Percentiles rank a stretch among this genome's conserved stretches.
Evolutionary conservation across 2,888 invertebrate genomes (phyloP).

Genomic region (Nineta flava): DNA sequence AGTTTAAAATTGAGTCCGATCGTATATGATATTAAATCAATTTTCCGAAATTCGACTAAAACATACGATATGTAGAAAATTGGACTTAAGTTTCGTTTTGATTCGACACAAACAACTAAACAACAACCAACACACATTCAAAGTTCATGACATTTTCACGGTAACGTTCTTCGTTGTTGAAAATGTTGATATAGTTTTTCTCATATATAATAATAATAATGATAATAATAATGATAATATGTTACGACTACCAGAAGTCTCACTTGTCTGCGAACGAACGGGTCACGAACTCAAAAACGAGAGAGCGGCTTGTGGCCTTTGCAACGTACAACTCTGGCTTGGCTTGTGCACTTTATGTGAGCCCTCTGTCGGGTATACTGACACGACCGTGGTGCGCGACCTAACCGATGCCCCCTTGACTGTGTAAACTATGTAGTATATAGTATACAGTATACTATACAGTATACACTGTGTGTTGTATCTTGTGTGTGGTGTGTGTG

Average conservation of each 20-base stretch:
- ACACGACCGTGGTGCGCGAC: constrained; percentile 3
- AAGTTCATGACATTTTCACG: neutral
- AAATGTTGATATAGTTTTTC: neutral
- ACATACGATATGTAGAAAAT: too few species aligned
- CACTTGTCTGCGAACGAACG: neutral
- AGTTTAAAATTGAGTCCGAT: too few species aligned
- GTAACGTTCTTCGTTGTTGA: neutral
- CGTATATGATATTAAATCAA: too few species aligned
- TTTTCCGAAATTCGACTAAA: too few species aligned
- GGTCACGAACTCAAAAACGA: constrained; percentile 1
- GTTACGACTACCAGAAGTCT: neutral
- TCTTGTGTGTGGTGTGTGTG: neutral
- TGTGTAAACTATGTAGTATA: too few species aligned
- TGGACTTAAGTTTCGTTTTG: too few species aligned
- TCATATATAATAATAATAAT: too few species aligned
- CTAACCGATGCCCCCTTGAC: neutral
- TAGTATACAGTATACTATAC: too few species aligned
- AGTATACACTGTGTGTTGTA: neutral
- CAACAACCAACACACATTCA: too few species aligned
- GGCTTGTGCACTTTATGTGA: neutral
- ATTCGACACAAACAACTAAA: too few species aligned
- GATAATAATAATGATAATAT: too few species aligned
- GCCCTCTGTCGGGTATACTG: constrained; percentile 5
- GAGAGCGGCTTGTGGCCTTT: neutral
- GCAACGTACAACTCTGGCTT: neutral